phyloP scores from a whole-genome alignment of 2,797 vertebrate species.

The Hydrolagus colliei region DNA sequence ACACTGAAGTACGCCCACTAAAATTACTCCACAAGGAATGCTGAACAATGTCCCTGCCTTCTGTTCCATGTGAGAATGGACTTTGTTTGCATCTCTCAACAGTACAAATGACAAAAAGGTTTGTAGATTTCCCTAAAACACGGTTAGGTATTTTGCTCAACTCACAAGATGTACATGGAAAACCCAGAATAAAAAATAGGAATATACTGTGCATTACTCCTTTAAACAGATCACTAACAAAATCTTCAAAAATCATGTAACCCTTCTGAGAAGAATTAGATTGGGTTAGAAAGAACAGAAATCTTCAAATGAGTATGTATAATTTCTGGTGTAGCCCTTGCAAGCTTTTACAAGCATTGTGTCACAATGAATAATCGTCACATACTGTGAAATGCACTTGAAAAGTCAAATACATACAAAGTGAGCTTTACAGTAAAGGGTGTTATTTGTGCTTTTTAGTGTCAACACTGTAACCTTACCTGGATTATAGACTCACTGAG shows the following conservation, averaged over 20 bases:
- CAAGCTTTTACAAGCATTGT: constrained; percentile 55
- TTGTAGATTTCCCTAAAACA: no score
- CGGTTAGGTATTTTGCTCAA: no score
- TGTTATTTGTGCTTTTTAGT: constrained; percentile 34
- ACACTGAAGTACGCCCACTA: no score
- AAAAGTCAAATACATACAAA: constrained; percentile 42
- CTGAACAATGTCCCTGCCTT: no score
- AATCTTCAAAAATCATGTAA: neutral
- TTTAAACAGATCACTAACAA: neutral
- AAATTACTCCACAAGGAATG: no score
- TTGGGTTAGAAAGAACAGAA: neutral
- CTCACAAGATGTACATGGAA: no score
- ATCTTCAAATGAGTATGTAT: constrained; percentile 47
- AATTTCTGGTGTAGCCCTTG: constrained; percentile 46
- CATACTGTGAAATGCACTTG: constrained; percentile 42
- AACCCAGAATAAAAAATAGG: no score
- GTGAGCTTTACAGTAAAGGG: constrained; percentile 29
- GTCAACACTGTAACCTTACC: constrained; percentile 53
- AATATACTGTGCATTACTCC: neutral
- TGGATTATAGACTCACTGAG: constrained; percentile 93
- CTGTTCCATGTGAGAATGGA: no score
- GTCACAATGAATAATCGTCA: constrained; percentile 50
- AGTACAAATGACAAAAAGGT: no score
- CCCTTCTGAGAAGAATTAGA: neutral
- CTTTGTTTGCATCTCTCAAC: no score